phyloP scores from a whole-genome alignment of 2,113 vertebrate genomes.

The Corynorhinus townsendii region DNA sequence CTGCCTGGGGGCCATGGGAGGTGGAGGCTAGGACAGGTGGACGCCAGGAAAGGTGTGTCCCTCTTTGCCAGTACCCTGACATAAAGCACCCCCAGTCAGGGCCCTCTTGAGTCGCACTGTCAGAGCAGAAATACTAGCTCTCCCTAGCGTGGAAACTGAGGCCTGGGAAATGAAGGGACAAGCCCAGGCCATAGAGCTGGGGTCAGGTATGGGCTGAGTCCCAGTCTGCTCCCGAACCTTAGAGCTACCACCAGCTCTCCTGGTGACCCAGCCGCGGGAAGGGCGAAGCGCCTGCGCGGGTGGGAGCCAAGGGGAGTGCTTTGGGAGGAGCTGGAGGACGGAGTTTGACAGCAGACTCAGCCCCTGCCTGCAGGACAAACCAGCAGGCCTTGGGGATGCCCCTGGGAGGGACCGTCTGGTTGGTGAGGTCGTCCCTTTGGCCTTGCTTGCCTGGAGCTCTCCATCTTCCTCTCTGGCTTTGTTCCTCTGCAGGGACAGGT shows the following conservation, averaged over 20 bases:
- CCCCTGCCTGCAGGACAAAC: background rate
- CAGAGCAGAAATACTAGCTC: background rate
- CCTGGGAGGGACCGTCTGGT: background rate
- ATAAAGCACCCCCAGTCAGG: slow-evolving; percentile 37
- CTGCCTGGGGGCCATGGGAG: background rate
- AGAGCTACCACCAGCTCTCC: background rate
- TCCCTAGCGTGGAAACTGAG: background rate
- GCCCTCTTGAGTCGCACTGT: slow-evolving; percentile 28
- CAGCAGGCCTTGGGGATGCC: background rate
- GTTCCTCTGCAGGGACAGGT: background rate
- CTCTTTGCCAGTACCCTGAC: background rate
- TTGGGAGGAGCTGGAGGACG: background rate
- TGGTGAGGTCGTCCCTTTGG: background rate
- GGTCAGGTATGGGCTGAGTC: background rate
- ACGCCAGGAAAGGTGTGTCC: background rate
- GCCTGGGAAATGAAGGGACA: background rate
- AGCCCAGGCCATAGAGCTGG: background rate
- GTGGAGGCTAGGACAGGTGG: background rate
- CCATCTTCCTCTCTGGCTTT: background rate
- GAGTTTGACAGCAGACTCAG: background rate
- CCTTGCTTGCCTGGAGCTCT: background rate
- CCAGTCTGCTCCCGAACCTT: background rate
- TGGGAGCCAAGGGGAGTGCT: too few species aligned
- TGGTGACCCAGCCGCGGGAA: background rate
- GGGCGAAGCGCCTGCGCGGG: background rate